These are phyloP conservation scores for Scaptomyza flava DNA, from an alignment of 2,888 invertebrate species.

Conservation along the genomic window DNA sequence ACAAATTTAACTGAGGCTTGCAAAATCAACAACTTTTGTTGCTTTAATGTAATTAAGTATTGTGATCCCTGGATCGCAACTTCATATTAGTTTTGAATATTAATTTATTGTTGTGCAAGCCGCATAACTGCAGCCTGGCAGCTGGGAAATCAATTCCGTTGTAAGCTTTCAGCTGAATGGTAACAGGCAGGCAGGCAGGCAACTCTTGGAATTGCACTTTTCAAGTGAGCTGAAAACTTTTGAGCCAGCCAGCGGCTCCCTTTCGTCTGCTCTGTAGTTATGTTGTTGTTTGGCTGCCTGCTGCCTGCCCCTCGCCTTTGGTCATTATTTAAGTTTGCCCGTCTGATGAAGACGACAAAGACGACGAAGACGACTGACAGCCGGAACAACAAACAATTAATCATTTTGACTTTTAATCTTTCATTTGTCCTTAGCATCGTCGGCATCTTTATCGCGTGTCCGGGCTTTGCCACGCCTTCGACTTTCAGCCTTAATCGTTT, in stretches of 20 bases:
- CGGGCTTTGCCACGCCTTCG: slow-evolving; percentile 45
- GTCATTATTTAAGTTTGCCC: slow-evolving; percentile 51
- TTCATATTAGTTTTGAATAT: slow-evolving; percentile 60
- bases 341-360: slow-evolving; percentile 9
- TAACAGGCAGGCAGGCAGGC: slow-evolving; percentile 20
- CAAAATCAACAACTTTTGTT: slow-evolving; percentile 13
- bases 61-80: not conserved
- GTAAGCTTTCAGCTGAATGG: slow-evolving; percentile 26
- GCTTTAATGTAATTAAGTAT: slow-evolving; percentile 33
- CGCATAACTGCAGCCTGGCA: slow-evolving; percentile 26
- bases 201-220: slow-evolving; percentile 39
- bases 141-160: slow-evolving; percentile 45
- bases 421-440: slow-evolving; percentile 63
- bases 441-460: slow-evolving; percentile 61
- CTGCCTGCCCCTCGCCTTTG: slow-evolving; percentile 19
- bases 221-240: slow-evolving; percentile 27
- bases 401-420: slow-evolving; percentile 73
- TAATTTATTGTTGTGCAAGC: slow-evolving; percentile 57
- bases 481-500: slow-evolving; percentile 33
- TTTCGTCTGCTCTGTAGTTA: slow-evolving; percentile 29
- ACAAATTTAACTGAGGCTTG: no score
- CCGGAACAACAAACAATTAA: slow-evolving; percentile 65
- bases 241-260: slow-evolving; percentile 2
- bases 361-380: slow-evolving; percentile 5
- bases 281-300: slow-evolving; percentile 1